These are phyloP conservation scores for Laspeyria flexula DNA, from an alignment of 2,888 invertebrate species.

Conservation along the genomic window DNA sequence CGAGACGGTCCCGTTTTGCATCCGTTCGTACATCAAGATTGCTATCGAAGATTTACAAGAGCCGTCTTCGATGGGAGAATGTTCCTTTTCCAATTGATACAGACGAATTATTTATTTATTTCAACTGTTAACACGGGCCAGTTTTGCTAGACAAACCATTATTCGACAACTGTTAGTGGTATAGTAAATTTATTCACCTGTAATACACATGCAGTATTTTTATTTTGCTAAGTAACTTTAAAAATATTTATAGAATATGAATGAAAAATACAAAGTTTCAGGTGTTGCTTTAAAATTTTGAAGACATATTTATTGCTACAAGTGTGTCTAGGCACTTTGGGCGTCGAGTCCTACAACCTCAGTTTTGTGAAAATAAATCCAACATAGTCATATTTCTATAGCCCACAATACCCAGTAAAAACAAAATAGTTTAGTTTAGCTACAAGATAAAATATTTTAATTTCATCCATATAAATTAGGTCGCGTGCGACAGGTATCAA, in stretches of 20 bases:
- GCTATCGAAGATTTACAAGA: slow-evolving; percentile 85
- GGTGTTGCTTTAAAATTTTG: no score
- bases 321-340: no score
- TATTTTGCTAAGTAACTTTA: slow-evolving; percentile 19
- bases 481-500: slow-evolving; percentile 51
- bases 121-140: slow-evolving; percentile 48
- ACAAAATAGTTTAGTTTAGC: slow-evolving; percentile 30
- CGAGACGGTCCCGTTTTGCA: slow-evolving; percentile 80
- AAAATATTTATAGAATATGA: not conserved
- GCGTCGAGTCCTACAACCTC: no score
- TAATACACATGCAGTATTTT: slow-evolving; percentile 26
- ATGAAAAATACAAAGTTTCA: not conserved
- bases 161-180: slow-evolving; percentile 31
- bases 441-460: slow-evolving; percentile 33
- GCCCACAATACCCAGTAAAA: slow-evolving; percentile 20
- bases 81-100: slow-evolving; percentile 67
- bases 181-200: slow-evolving; percentile 32
- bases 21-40: slow-evolving; percentile 86
- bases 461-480: slow-evolving; percentile 41
- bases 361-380: no score
- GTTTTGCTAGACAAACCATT: slow-evolving; percentile 37
- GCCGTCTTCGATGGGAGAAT: slow-evolving; percentile 70
- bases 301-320: no score
- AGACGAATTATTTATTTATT: slow-evolving; percentile 74
- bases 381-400: not conserved